Base-by-base conservation (phyloP, 2,797 vertebrate species). In the Kryptolebias ocellatus region DNA sequence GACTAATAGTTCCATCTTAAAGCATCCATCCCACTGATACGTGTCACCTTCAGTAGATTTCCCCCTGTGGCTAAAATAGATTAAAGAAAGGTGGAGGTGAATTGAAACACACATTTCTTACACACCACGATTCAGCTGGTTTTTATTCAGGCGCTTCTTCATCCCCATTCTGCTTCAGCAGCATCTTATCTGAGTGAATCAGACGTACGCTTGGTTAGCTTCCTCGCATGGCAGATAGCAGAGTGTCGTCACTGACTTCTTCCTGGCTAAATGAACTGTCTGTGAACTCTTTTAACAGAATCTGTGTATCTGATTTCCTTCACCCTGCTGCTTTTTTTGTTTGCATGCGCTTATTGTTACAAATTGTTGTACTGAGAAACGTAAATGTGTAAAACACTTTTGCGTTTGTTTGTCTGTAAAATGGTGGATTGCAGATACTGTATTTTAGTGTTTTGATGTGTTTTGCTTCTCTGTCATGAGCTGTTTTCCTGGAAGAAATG, bases 121-220 rank as follows among this genome's bases (percentile, higher is more conserved):
- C 58, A 46, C 57, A 39, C 50, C 4, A 0, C 11, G 29, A 60
- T 42, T 53, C 72, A 85, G 78, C 46, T 29, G 17, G 17, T 8
- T 49, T 34, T 49, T 60, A 52, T 52, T 34, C 28, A 56, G 31
- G 4, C 44, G 62, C 59, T n/a, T 12, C 39, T 63, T 1, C 39
- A 1, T 60, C 82, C 87, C 83, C 76, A 31, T 24, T 74, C 52
- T 74, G 66, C 81, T 84, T 83, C 0, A 66, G 15, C 64, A 64
- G 31, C 47, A 47, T 29, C 54, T 78, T 71, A 64, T 87, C 87
- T 89, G 85, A 89, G 79, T 67, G 76, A 72, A 77, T 81, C 64
- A 84, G 80, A 84, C 64, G 52, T 2, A 56, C 4, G 27, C 68
- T 44, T 50, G 4, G 53, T 34, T 18, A 70, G 65, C 78, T 55